These are phyloP conservation scores for Phasianus colchicus DNA, from an alignment of 2,113 vertebrate species.

Conservation along the genomic window DNA sequence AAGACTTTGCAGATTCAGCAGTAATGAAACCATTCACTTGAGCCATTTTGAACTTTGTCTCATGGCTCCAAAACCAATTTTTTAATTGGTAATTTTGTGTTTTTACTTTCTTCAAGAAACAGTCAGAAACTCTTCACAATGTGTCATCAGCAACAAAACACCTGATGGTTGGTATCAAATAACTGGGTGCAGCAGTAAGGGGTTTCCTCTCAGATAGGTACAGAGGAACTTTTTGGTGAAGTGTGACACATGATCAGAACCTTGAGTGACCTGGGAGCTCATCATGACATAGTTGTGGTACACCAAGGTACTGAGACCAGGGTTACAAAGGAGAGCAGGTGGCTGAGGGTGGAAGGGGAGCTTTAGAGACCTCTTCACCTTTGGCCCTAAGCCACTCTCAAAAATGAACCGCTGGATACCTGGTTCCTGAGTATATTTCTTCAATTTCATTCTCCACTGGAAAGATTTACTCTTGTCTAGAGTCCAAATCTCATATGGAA, in stretches of 20 bases:
- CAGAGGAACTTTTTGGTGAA: not conserved
- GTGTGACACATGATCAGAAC: not conserved
- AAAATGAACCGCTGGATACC: not conserved
- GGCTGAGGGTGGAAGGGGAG: not conserved
- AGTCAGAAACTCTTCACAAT: not conserved
- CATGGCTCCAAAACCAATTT: not conserved
- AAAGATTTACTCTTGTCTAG: not conserved
- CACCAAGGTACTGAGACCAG: not conserved
- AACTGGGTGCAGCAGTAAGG: not conserved
- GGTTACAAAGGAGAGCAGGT: not conserved
- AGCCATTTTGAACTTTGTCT: not conserved
- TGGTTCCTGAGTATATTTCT: no score
- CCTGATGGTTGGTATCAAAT: not conserved
- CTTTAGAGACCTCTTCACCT: not conserved
- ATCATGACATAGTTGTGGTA: not conserved
- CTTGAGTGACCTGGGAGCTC: not conserved
- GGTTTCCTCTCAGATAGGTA: not conserved
- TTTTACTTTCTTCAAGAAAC: not conserved
- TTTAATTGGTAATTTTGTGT: not conserved
- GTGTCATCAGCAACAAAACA: not conserved
- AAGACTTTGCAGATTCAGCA: not conserved
- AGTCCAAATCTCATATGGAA: not conserved
- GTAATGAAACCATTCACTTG: not conserved
- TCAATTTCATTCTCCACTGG: not conserved
- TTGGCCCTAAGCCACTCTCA: not conserved